Evolutionary conservation across 2,888 invertebrate genomes (phyloP).

Genomic region (Byasa hedistus): DNA sequence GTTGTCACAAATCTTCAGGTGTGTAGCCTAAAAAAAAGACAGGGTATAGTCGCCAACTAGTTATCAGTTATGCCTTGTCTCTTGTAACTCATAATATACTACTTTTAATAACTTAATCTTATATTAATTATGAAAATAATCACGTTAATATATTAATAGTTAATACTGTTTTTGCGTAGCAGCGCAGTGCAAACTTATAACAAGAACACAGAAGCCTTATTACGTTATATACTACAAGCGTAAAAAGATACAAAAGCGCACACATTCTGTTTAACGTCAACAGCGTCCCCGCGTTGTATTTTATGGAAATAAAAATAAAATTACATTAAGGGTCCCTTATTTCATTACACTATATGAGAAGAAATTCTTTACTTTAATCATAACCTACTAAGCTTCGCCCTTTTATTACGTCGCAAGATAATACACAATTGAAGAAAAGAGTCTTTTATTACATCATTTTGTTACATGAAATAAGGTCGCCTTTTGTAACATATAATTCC

Average conservation of each 20-base stretch:
- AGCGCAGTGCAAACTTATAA: background rate
- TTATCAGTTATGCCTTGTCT: too few species aligned
- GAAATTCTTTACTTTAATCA: conserved; percentile 23
- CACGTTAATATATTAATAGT: too few species aligned
- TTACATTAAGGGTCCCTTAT: conserved; percentile 16
- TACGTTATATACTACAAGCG: background rate
- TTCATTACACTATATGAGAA: conserved; percentile 25
- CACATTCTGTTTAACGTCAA: conserved; percentile 7
- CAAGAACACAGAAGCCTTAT: background rate
- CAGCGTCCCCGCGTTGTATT: conserved; percentile 4
- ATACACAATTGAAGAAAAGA: conserved; percentile 27
- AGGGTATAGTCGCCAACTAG: too few species aligned
- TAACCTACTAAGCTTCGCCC: conserved; percentile 23
- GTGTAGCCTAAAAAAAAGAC: too few species aligned
- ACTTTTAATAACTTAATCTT: too few species aligned
- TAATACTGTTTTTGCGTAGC: too few species aligned
- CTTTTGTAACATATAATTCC: conserved; percentile 19
- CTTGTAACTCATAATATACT: too few species aligned
- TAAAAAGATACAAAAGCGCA: background rate
- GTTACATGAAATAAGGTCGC: conserved; percentile 24
- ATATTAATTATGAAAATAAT: too few species aligned
- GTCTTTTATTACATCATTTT: conserved; percentile 27
- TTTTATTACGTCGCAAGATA: conserved; percentile 24
- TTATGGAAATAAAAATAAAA: conserved; percentile 22
- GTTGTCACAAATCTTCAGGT: too few species aligned